Base-by-base conservation (phyloP, 2,888 invertebrate species). In the Lottia scabra region DNA sequence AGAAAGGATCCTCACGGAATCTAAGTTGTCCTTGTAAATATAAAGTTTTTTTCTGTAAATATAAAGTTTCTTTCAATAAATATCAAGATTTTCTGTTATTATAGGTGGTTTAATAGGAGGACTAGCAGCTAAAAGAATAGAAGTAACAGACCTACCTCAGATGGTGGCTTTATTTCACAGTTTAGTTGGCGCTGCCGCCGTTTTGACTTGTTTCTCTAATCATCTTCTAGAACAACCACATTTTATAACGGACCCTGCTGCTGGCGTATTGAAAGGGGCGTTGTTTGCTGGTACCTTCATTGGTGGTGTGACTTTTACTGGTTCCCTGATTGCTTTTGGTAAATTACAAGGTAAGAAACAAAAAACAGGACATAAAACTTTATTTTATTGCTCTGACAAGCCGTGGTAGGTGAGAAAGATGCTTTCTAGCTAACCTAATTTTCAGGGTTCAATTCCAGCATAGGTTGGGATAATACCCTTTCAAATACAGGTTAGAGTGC, bases 271-370 rank as follows among this genome's bases (percentile, higher is more conserved):
- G 80, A 96, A 95, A 90, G 94, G 95, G 0, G 93, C 96, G 3
- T 91, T 96, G 48, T 96, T 96, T 91, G 92, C 96, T 65, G 96
- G 96, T 26, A 95, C 96, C 0, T 95, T 94, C 90, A 96, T 96
- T 85, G 96, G 96, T 75, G 96, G 96, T 65, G 94, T 96, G 68
- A 96, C 96, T 4, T 96, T 96, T 91, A 95, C 94, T 80, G 96
- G 96, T 5, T 95, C 95, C 0, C 90, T 96, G 65, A 93, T 96
- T 75, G 96, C 96, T 16, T 96, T 96, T 89, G 96, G 95, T 78
- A 96, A 96, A 91, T 92, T 96, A 65, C 96, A 96, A 90, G 91
- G 91, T 90, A 77, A 73, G 30, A 5, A 4, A 5, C 30, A 30
- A 30, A 30, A 30, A 30, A 5, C 5, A 30, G 30, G 30, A 30